Conservation (phyloP, 2,797 vertebrate genomes). For the Spatula versicolor region DNA sequence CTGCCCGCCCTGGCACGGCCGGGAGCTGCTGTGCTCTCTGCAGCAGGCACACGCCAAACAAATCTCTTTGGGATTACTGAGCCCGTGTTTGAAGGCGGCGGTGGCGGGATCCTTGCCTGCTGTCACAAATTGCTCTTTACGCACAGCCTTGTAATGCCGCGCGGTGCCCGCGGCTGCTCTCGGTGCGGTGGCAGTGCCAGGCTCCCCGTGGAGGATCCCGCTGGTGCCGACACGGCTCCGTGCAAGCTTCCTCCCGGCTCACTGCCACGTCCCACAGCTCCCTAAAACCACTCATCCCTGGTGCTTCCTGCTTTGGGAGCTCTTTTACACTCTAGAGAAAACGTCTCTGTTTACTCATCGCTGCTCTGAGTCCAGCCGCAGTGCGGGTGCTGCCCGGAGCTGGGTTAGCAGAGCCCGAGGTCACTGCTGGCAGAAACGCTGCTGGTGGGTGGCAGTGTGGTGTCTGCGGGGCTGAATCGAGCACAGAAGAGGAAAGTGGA, state of each 20-base stretch:
- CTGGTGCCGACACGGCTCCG: accelerated
- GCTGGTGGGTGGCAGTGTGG: background rate
- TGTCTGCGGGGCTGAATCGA: background rate
- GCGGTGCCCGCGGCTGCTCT: background rate
- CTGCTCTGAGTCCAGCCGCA: background rate
- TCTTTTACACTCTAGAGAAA: background rate
- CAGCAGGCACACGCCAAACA: background rate
- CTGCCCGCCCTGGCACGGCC: no score
- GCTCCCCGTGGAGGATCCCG: background rate
- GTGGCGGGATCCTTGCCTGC: accelerated
- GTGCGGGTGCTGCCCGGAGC: background rate
- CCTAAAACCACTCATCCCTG: background rate
- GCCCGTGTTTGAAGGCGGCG: background rate
- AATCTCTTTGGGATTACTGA: background rate
- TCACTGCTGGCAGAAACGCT: background rate
- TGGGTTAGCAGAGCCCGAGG: accelerated
- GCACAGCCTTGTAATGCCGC: background rate
- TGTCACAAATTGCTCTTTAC: background rate
- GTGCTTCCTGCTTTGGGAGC: background rate
- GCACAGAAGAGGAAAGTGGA: background rate
- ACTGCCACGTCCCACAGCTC: background rate
- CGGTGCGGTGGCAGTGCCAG: background rate
- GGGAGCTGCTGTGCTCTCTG: background rate
- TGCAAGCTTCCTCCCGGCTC: background rate
- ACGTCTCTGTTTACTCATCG: background rate